Evolutionary conservation across 2,797 vertebrate species (phyloP), one percentile per base, ranked within the genome.

Genomic region (Pangasius sanitwongsei): DNA sequence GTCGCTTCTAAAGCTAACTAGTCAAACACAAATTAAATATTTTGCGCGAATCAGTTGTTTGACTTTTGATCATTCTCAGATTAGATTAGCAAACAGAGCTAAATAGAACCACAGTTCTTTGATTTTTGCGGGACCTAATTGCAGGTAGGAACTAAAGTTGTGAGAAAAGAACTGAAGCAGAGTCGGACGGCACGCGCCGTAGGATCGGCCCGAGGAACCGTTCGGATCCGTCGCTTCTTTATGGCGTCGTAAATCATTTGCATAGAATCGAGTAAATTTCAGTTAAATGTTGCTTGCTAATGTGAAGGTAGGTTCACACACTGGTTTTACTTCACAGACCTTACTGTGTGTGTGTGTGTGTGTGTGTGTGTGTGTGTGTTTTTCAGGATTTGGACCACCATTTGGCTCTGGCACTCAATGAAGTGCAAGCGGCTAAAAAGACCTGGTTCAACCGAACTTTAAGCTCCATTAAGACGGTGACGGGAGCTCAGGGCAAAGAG

Each of bases 371-470:
- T 83, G 34, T 63, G 41, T 80, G n/a, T 63, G 67, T 50, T 16
- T 1, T 55, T 74, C 94, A 99, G 99, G 99, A 99, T 91, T 94
- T 99, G 94, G 99, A 99, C 94, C 99, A 99, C 86, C 98, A 99
- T 91, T 94, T 99, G 95, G 99, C 98, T 90, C 96, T 99, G 91
- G 98, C 98, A 37, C 94, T 99, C 72, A 99, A 97, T 0, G 99
- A 99, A 94, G 98, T 99, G 28, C 98, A 99, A 94, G 98, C 99
- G 1, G 98, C 98, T 92, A 99, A 99, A 96, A 99, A 99, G 96
- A 99, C 99, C 0, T 99, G 99, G 99, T 99, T 99, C 96, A 99
- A 99, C 96, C 95, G 98, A 93, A 99, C 99, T 2, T 97, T 99
- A 93, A 99, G 96, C 95, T 99, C 99, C 94, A 99, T 99, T 95